Evolutionary conservation across 2,797 vertebrate species (phyloP).

Genomic region (Erpetoichthys calabaricus): DNA sequence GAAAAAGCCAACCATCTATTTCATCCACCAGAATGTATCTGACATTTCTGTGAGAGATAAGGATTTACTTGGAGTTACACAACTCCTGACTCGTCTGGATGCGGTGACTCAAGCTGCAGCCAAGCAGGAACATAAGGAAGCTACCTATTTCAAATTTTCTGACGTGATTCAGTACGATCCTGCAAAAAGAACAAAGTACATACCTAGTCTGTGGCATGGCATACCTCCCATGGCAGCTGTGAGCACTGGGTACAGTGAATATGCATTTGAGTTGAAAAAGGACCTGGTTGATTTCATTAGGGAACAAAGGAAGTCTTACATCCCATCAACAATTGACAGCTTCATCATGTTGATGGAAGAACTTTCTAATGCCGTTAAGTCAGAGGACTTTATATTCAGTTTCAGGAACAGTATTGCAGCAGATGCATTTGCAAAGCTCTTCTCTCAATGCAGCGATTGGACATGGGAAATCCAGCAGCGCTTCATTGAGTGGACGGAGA

Average conservation of each 20-base stretch:
- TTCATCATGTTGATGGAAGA: too few species aligned
- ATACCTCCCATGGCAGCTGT: slow-evolving; percentile 3
- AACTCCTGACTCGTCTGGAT: slow-evolving; percentile 34
- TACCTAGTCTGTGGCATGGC: slow-evolving; percentile 3
- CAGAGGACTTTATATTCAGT: too few species aligned
- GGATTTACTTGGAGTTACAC: slow-evolving; percentile 29
- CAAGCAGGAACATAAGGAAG: slow-evolving; percentile 16
- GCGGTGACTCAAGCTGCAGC: slow-evolving; percentile 30
- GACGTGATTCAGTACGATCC: slow-evolving; percentile 16
- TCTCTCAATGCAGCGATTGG: too few species aligned
- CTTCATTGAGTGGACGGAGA: too few species aligned
- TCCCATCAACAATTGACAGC: too few species aligned
- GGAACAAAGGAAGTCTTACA: too few species aligned
- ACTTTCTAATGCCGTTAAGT: too few species aligned
- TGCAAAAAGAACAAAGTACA: background rate
- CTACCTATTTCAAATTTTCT: background rate
- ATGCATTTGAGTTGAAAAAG: slow-evolving; percentile 2
- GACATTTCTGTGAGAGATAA: slow-evolving; percentile 28
- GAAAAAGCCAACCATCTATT: slow-evolving; percentile 29
- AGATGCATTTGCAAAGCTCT: too few species aligned
- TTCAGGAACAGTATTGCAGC: too few species aligned
- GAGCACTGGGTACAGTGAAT: background rate
- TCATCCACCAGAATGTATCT: slow-evolving; percentile 31
- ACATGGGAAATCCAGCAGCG: too few species aligned
- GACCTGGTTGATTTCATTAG: too few species aligned